A percentile compares a stretch with the other conserved stretches of the same genome.
phyloP scores from a whole-genome alignment of 2,113 vertebrate species.

The Syngnathus scovelli region DNA sequence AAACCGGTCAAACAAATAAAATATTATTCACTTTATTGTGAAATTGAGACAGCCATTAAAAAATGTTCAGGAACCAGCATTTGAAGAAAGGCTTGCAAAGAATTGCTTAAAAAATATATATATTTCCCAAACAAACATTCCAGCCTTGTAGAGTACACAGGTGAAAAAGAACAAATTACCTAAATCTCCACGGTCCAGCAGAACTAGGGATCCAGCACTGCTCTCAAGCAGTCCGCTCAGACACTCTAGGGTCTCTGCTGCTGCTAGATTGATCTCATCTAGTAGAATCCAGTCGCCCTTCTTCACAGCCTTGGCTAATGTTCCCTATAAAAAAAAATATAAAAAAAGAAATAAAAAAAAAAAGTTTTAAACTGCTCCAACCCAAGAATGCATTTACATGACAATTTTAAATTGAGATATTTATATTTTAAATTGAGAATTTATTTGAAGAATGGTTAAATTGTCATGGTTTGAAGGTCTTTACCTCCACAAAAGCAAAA shows the following conservation, averaged over 20 bases:
- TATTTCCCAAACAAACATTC: not conserved
- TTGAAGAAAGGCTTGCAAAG: too few relatives aligned
- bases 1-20: not conserved
- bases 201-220: constrained; percentile 81
- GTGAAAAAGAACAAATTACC: constrained; percentile 61
- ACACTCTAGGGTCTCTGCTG: constrained; percentile 93
- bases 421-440: too few relatives aligned
- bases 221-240: constrained; percentile 93
- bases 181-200: constrained; percentile 92
- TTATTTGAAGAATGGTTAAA: too few relatives aligned
- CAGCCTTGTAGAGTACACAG: too few relatives aligned
- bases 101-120: too few relatives aligned
- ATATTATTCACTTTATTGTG: not conserved
- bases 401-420: not conserved
- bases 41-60: too few relatives aligned
- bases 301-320: constrained; percentile 88
- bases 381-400: not conserved
- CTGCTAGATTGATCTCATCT: constrained; percentile 96
- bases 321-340: constrained; percentile 76
- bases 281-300: constrained; percentile 95
- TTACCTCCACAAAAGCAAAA: constrained; percentile 97
- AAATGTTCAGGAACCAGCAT: too few relatives aligned
- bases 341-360: constrained; percentile 17
- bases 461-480: not conserved
- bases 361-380: not conserved